A percentile compares a stretch with the other conserved stretches of the same genome.
Evolutionary conservation across 1,140 invertebrate genomes (phyloP).

Genomic region (Ctenoplectra terminalis): DNA sequence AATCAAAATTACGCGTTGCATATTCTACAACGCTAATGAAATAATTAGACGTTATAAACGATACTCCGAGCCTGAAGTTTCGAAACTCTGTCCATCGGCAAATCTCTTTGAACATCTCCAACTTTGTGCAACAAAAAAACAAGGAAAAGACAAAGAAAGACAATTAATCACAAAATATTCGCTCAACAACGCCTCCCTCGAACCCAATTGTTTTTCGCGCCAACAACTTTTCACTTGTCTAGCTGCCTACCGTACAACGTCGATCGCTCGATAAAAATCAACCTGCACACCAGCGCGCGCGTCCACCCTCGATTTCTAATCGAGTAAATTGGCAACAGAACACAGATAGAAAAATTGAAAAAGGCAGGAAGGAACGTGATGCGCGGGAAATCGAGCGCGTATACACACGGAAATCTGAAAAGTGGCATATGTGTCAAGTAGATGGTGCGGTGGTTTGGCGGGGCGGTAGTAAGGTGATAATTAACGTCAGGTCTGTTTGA

Average conservation of each 20-base stretch:
- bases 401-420: constrained; percentile 65
- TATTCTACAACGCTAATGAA: no score
- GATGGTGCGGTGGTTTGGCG: constrained; percentile 37
- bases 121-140: background rate
- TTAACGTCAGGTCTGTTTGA: constrained; percentile 69
- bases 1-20: no score
- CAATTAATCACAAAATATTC: background rate
- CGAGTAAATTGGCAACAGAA: background rate
- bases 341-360: background rate
- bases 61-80: no score
- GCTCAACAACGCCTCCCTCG: background rate
- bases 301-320: background rate
- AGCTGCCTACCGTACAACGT: no score
- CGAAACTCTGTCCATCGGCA: no score
- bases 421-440: constrained; percentile 71
- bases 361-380: background rate
- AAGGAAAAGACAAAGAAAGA: no score
- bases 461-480: constrained; percentile 65
- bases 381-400: background rate
- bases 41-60: no score
- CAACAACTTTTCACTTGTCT: background rate
- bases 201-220: no score
- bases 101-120: background rate
- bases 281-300: background rate
- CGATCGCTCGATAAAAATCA: background rate